These are phyloP conservation scores for Nannoperca obscura DNA, from an alignment of 2,797 vertebrate species.

Conservation along the genomic window DNA sequence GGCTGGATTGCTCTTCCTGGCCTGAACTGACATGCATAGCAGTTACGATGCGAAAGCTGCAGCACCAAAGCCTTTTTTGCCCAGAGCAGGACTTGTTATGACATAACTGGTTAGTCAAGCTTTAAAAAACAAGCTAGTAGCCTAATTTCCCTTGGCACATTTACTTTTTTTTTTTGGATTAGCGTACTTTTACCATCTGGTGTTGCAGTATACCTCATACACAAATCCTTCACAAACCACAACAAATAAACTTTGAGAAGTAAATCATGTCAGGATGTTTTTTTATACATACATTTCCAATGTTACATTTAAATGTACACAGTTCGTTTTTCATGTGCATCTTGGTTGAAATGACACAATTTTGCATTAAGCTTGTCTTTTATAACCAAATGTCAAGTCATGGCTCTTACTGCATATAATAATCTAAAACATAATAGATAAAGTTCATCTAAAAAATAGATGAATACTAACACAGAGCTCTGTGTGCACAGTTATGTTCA, in stretches of 20 bases:
- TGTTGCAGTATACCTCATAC: conserved; percentile 38
- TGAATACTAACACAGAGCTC: neutral
- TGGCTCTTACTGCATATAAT: neutral
- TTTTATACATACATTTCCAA: conserved; percentile 1
- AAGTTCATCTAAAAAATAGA: too few relatives aligned
- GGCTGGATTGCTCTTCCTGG: conserved; percentile 54
- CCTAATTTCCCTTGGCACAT: conserved; percentile 67
- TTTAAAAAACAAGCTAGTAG: conserved; percentile 67
- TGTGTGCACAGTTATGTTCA: neutral
- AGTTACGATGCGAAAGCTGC: conserved; percentile 59
- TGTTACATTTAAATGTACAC: neutral
- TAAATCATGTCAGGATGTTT: conserved; percentile 20
- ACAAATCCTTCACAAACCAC: conserved; percentile 26
- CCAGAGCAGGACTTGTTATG: conserved; percentile 64
- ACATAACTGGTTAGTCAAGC: conserved; percentile 77
- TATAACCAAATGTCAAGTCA: neutral
- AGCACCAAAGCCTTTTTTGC: conserved; percentile 54
- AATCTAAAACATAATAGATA: neutral
- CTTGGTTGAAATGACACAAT: neutral
- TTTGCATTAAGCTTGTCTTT: neutral
- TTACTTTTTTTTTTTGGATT: conserved; percentile 40
- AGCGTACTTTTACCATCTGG: conserved; percentile 52
- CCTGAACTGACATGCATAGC: conserved; percentile 66
- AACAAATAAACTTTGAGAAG: conserved; percentile 15
- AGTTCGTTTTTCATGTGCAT: neutral